Conservation (phyloP, 1,140 invertebrate genomes). For the Araneus ventricosus region DNA sequence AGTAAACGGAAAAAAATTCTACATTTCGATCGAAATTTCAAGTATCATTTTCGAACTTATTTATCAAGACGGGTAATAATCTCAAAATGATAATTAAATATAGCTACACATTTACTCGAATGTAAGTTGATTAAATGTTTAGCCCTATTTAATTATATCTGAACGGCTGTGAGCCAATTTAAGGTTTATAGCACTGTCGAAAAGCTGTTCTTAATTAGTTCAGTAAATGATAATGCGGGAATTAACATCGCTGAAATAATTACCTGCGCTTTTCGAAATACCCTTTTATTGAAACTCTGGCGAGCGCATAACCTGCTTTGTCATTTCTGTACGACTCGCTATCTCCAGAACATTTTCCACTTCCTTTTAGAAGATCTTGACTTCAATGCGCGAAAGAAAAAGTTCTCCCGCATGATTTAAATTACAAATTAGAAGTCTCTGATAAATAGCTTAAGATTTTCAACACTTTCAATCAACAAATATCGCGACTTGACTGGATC, state of each 20-base stretch:
- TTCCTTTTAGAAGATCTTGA: not conserved
- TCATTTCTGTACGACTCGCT: not conserved
- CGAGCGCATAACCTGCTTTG: not conserved
- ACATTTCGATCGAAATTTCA: too few species aligned
- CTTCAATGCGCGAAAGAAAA: not conserved
- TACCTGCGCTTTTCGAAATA: not conserved
- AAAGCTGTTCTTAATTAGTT: constrained; percentile 22
- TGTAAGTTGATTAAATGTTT: not conserved
- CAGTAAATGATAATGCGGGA: not conserved
- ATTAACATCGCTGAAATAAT: constrained; percentile 4
- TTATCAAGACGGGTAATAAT: too few species aligned
- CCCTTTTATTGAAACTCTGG: not conserved
- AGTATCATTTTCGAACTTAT: too few species aligned
- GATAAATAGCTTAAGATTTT: not conserved
- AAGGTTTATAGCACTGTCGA: not conserved
- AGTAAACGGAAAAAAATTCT: too few species aligned
- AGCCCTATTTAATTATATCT: not conserved
- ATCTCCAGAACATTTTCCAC: not conserved
- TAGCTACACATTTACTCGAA: not conserved
- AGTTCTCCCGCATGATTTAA: constrained; percentile 23
- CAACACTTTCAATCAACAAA: constrained; percentile 32
- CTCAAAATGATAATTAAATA: not conserved
- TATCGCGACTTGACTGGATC: not conserved
- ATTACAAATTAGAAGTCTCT: not conserved
- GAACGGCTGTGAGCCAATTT: not conserved